phyloP scores from a whole-genome alignment of 1,140 invertebrate species.

The Spodoptera frugiperda region DNA sequence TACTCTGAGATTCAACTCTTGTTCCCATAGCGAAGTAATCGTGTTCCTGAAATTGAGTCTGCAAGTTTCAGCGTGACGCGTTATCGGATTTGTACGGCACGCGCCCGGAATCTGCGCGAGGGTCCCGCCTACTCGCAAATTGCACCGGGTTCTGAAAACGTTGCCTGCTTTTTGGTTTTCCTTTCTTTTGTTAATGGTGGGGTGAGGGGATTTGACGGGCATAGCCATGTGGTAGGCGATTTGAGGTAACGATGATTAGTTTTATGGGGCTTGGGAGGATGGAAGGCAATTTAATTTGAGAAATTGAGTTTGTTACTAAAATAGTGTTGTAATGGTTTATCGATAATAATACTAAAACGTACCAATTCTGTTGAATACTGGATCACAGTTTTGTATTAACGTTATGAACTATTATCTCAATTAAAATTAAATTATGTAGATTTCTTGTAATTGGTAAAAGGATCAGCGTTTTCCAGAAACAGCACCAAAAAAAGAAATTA shows the following conservation, averaged over 20 bases:
- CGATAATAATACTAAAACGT: too few species aligned
- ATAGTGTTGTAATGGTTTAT: too few species aligned
- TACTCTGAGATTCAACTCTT: constrained; percentile 68
- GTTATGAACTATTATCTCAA: too few species aligned
- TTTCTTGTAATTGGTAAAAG: too few species aligned
- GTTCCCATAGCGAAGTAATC: constrained; percentile 68
- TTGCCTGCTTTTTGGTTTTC: constrained; percentile 29
- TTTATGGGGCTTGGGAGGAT: too few species aligned
- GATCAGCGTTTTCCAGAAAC: not conserved
- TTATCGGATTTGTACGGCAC: constrained; percentile 78
- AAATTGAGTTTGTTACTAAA: too few species aligned
- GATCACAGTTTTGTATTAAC: too few species aligned
- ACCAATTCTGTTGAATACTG: too few species aligned
- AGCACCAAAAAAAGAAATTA: not conserved
- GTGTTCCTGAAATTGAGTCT: constrained; percentile 79
- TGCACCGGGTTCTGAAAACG: constrained; percentile 43
- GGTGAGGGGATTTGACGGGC: not conserved
- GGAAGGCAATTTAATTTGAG: too few species aligned
- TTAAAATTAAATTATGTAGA: too few species aligned
- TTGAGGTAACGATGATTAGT: not conserved
- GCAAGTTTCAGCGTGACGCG: constrained; percentile 74
- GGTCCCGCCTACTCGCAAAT: constrained; percentile 48
- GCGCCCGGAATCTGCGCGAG: constrained; percentile 64
- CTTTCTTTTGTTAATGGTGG: not conserved
- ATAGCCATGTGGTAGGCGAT: not conserved